Conservation (phyloP, 2,797 vertebrate genomes). For the Sebastes vulpes region DNA sequence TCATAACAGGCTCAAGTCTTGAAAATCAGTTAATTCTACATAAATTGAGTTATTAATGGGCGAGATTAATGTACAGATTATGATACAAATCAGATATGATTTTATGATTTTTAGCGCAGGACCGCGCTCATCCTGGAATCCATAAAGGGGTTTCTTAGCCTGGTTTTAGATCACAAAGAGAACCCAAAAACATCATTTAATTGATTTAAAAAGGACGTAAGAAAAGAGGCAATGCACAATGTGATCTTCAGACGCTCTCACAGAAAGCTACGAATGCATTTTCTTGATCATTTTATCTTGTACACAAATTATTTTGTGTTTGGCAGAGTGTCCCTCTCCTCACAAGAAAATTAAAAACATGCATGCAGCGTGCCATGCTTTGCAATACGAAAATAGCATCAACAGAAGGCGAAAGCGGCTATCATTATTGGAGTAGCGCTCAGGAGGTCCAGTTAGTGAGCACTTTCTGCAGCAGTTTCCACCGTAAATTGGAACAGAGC, state of each 20-base stretch:
- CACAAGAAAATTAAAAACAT: conserved; percentile 13
- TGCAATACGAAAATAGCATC: conserved; percentile 31
- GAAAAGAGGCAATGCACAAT: background rate
- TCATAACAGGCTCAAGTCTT: conserved; percentile 31
- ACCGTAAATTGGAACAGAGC: conserved; percentile 5
- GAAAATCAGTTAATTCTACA: conserved; percentile 38
- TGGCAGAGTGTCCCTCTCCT: background rate
- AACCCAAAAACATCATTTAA: background rate
- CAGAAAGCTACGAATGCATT: background rate
- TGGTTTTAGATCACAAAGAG: background rate
- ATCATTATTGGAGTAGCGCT: conserved; percentile 26
- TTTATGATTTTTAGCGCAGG: conserved; percentile 17
- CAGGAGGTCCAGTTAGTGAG: conserved; percentile 22
- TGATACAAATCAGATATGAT: conserved; percentile 11
- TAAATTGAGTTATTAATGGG: conserved; percentile 2
- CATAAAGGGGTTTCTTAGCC: background rate
- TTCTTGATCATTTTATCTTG: background rate
- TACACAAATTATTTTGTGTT: background rate
- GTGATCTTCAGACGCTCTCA: background rate
- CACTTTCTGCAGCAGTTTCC: conserved; percentile 8
- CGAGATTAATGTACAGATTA: conserved; percentile 41
- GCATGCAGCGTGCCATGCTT: background rate
- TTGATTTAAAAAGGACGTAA: background rate
- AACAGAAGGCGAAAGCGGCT: conserved; percentile 43
- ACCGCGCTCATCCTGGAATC: background rate